Conservation (phyloP, 1,140 invertebrate genomes). For the Atta texana region DNA sequence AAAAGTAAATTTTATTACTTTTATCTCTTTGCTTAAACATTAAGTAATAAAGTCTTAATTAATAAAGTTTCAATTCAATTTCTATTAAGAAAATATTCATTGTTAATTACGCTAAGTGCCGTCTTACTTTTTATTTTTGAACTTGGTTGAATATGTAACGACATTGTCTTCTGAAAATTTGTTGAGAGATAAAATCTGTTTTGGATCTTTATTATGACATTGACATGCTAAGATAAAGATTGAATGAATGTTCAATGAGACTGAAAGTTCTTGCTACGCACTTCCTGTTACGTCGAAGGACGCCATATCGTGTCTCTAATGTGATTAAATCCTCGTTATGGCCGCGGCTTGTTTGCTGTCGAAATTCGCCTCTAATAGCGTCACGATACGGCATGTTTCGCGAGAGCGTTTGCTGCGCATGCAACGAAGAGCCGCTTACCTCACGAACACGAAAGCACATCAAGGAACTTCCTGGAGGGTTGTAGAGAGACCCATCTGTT, state of each 20-base stretch:
- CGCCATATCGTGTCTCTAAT: conserved; percentile 62
- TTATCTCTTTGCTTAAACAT: conserved; percentile 8
- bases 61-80: conserved; percentile 51
- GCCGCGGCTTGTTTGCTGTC: conserved; percentile 69
- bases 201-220: conserved; percentile 8
- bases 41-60: conserved; percentile 16
- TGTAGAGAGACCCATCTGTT: conserved; percentile 38
- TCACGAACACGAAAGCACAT: conserved; percentile 54
- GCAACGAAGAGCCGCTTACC: conserved; percentile 42
- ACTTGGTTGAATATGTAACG: conserved; percentile 5
- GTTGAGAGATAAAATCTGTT: conserved; percentile 3
- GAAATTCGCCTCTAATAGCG: conserved; percentile 75
- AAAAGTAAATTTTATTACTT: conserved; percentile 29
- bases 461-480: conserved; percentile 25
- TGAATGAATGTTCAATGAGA: conserved; percentile 26
- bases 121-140: conserved; percentile 11
- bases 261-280: conserved; percentile 44
- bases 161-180: conserved; percentile 8
- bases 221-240: neutral
- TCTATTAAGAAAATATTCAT: conserved; percentile 29
- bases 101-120: conserved; percentile 32
- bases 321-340: conserved; percentile 79
- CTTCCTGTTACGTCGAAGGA: neutral
- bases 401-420: conserved; percentile 16
- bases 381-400: conserved; percentile 36